Base-by-base conservation (phyloP, 2,113 vertebrate genomes). In the Dissostichus mawsoni region DNA sequence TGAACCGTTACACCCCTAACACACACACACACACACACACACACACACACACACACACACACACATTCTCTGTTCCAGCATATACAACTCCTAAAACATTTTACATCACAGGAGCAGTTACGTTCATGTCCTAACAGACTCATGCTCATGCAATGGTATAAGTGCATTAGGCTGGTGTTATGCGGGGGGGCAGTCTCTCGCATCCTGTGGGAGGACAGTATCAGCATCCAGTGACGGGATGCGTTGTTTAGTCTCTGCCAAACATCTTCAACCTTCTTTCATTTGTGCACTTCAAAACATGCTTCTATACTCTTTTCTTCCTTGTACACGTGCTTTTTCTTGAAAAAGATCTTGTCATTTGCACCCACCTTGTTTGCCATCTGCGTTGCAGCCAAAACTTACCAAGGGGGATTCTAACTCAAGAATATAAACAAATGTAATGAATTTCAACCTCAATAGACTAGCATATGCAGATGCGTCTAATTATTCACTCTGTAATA, bases 241-340 rank as follows among this genome's bases (percentile, higher is more conserved):
- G 45, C n/a, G 17, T 29, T 59, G 33, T 82, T 75, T 69, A 81
- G 51, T 75, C 36, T 80, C 5, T 5, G 18, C 9, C 2, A 53
- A 18, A 72, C 48, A 36, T 17, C 12, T 44, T 6, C 44, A 20
- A 63, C 61, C 18, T 50, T 36, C 12, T n/a, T 33, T 18, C 20
- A 33, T 50, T 2, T 33, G 23, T 16, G 16, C 23, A 58, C 2
- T 29, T 29, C 0, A 61, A 36, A 61, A 17, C 14, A 8, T 62
- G 59, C 29, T 18, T 29, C 3, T 29, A 29, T 29, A 29, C 25
- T 29, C 25, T 29, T 29, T 29, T 29, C 25, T 29, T 29, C 25
- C 25, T 29, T 29, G 25, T 29, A 29, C 25, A 29, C 25, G 3
- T 29, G 25, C 25, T 5, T 48, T 51, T 67, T 13, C 17, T 33